Base-by-base conservation (phyloP, 2,888 invertebrate genomes). In the Drymonia ruficornis region DNA sequence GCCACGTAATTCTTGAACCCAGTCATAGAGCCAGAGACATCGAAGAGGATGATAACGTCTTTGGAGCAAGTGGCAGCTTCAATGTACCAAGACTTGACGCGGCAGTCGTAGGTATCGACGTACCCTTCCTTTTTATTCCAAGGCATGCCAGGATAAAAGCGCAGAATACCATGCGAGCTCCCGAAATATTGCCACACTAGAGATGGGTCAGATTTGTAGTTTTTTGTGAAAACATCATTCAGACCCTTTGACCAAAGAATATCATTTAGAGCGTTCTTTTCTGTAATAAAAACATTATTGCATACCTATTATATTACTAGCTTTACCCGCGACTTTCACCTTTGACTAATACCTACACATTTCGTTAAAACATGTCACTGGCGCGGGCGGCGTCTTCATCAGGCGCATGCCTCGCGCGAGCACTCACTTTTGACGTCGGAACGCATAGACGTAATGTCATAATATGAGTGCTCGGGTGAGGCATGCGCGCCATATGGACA, bases 121-220 rank as follows among this genome's bases (percentile, higher is more conserved):
- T 43, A 1, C 0, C n/a, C 79, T 12, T 68, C 68, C 12, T 80
- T 77, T 52, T 72, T 76, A 43, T 86, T 88, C 97, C 97, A 97
- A 18, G 94, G 94, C 84, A 95, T 94, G 1, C 96, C 96, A 50
- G 99, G 99, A 91, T 96, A 99, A 80, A 97, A 97, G 8, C 99
- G 93, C 72, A 99, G 94, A 74, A 99, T 96, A 13, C 99, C 99
- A 4, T 96, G 95, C 31, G 97, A 95, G 68, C 98, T 98, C 29
- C 99, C 99, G 84, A 99, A 99, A 87, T 99, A 99, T 88, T 99
- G 99, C 98, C 99, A 99, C 0, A 96, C 96, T 36, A 99, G 86
- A 0, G 98, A 97, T 0, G 98, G 98, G 91, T 99, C 98, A 0
- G 96, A 95, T 63, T 96, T 94, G 79, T 97, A 97, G 86, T 99